A percentile compares a stretch with the other conserved stretches of the same genome.
phyloP scores from a whole-genome alignment of 2,113 vertebrate species.

The Melanostigma gelatinosum region DNA sequence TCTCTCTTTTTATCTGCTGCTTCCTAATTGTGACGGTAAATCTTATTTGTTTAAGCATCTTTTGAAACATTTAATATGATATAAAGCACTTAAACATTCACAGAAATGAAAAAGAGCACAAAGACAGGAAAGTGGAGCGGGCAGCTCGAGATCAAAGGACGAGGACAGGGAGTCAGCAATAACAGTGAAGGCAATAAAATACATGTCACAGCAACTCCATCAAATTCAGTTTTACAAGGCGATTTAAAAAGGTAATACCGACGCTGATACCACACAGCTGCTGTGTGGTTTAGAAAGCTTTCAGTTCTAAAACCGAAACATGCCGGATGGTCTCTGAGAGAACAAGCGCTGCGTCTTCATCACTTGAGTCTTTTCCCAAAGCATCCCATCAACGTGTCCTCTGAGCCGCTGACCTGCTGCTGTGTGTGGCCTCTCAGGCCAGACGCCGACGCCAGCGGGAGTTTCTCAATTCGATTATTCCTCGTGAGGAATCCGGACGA shows the following conservation, averaged over 20 bases:
- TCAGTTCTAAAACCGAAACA: neutral
- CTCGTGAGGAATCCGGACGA: conserved; percentile 28
- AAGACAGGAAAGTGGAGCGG: conserved; percentile 13
- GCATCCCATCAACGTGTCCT: neutral
- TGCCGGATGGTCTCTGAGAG: neutral
- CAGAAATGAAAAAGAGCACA: conserved; percentile 23
- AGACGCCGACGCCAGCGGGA: conserved; percentile 36
- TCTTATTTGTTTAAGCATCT: neutral
- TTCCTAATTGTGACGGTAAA: neutral
- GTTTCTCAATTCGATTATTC: conserved; percentile 42
- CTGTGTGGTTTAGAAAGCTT: conserved; percentile 1
- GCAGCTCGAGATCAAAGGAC: conserved; percentile 33
- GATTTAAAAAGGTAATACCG: conserved; percentile 9
- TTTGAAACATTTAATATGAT: neutral
- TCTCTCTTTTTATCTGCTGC: neutral
- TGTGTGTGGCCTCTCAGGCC: conserved; percentile 42
- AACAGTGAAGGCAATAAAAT: conserved; percentile 27
- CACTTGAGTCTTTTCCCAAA: neutral
- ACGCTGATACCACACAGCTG: conserved; percentile 32
- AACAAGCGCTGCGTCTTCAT: neutral
- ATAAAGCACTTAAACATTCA: conserved; percentile 21
- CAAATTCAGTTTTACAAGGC: conserved; percentile 41
- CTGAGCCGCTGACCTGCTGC: neutral
- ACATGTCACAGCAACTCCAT: conserved; percentile 22
- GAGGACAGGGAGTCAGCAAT: neutral